phyloP scores from a whole-genome alignment of 2,888 invertebrate genomes.

The Schrankia costaestrigalis region DNA sequence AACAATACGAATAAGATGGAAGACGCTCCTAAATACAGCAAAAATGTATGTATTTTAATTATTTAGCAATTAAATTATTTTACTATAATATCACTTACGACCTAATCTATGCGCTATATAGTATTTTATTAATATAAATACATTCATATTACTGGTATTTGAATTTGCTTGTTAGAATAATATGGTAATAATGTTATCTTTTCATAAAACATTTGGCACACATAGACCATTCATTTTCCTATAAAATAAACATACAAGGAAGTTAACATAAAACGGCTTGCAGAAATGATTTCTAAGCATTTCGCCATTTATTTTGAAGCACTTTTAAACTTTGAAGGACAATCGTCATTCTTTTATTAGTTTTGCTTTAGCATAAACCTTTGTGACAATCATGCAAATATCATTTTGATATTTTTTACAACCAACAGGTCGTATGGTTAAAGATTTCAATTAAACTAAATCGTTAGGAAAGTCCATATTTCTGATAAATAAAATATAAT shows the following conservation, averaged over 20 bases:
- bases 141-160: slow-evolving; percentile 62
- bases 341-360: slow-evolving; percentile 3
- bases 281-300: slow-evolving; percentile 20
- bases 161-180: slow-evolving; percentile 53
- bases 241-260: slow-evolving; percentile 23
- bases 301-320: slow-evolving; percentile 27
- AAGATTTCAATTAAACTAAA: too few species aligned
- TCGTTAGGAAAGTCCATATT: too few species aligned
- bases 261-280: slow-evolving; percentile 22
- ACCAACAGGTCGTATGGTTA: too few species aligned
- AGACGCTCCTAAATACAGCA: slow-evolving; percentile 80
- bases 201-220: slow-evolving; percentile 69
- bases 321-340: slow-evolving; percentile 11
- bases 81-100: slow-evolving; percentile 72
- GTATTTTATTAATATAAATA: slow-evolving; percentile 59
- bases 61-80: slow-evolving; percentile 63
- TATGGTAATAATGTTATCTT: slow-evolving; percentile 45
- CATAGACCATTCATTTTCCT: slow-evolving; percentile 39
- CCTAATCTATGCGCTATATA: slow-evolving; percentile 67
- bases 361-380: too few species aligned
- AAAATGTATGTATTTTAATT: slow-evolving; percentile 68
- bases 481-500: too few species aligned
- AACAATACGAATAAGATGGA: slow-evolving; percentile 74
- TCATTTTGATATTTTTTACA: too few species aligned
- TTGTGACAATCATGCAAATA: too few species aligned